These are phyloP conservation scores for Drosophila sucinea DNA, from an alignment of 1,140 invertebrate species.

Conservation along the genomic window DNA sequence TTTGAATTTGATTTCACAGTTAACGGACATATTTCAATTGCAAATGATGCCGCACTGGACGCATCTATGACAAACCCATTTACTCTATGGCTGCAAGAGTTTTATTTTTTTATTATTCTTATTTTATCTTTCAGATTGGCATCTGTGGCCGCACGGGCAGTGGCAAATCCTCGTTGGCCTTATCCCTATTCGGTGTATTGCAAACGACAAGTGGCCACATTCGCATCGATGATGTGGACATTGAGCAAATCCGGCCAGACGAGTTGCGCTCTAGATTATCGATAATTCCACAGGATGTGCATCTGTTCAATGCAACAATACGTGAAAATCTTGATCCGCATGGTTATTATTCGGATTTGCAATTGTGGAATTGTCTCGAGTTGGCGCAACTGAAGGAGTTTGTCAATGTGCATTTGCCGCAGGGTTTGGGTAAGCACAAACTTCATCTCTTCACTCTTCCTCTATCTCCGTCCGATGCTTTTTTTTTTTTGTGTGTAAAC, in stretches of 20 bases:
- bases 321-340: slow-evolving; percentile 96
- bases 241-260: slow-evolving; percentile 87
- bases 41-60: slow-evolving; percentile 21
- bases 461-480: neutral
- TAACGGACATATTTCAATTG: slow-evolving; percentile 36
- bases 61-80: neutral
- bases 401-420: slow-evolving; percentile 85
- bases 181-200: slow-evolving; percentile 88
- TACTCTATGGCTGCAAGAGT: neutral
- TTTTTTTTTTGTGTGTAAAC: slow-evolving; percentile 32
- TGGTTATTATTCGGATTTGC: slow-evolving; percentile 88
- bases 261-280: slow-evolving; percentile 91
- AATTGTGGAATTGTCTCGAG: slow-evolving; percentile 88
- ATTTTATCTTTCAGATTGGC: slow-evolving; percentile 85
- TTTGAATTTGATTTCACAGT: slow-evolving; percentile 40
- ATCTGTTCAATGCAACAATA: slow-evolving; percentile 95
- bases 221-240: slow-evolving; percentile 88
- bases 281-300: slow-evolving; percentile 95
- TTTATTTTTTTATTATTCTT: slow-evolving; percentile 9
- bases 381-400: slow-evolving; percentile 90
- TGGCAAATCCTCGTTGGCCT: slow-evolving; percentile 90
- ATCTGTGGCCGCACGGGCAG: slow-evolving; percentile 92
- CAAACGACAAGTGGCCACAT: slow-evolving; percentile 87
- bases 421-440: slow-evolving; percentile 86
- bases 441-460: neutral